phyloP scores from a whole-genome alignment of 2,888 invertebrate species.

The Nymphalis polychloros region DNA sequence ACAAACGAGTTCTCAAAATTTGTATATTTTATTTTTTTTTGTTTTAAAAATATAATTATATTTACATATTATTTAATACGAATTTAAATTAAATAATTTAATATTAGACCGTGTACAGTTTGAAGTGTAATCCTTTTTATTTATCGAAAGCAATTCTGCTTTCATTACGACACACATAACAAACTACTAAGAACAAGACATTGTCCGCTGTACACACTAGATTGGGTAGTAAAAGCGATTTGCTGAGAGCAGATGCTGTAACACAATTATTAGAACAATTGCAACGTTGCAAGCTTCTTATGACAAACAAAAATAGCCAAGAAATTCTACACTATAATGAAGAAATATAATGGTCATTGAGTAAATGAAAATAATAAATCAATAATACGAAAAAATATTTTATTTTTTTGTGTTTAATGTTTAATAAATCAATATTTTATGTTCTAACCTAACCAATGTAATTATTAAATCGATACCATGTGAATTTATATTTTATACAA shows the following conservation, averaged over 20 bases:
- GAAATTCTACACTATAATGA: neutral
- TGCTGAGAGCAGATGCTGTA: conserved; percentile 25
- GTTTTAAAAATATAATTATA: too few relatives aligned
- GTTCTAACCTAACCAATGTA: too few relatives aligned
- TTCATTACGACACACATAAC: neutral
- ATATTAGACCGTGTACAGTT: too few relatives aligned
- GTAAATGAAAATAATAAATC: conserved; percentile 1
- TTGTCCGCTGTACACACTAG: conserved; percentile 8
- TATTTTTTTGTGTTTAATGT: too few relatives aligned
- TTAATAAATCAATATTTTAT: too few relatives aligned
- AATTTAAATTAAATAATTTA: too few relatives aligned
- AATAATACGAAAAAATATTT: neutral
- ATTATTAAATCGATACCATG: too few relatives aligned
- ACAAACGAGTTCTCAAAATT: too few relatives aligned
- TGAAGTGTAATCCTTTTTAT: neutral
- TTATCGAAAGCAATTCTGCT: neutral
- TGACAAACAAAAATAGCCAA: conserved; percentile 7
- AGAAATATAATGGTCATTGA: neutral
- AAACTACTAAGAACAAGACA: conserved; percentile 11
- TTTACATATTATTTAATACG: too few relatives aligned
- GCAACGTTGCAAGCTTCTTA: conserved; percentile 16
- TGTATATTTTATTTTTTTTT: too few relatives aligned
- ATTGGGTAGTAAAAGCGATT: conserved; percentile 24
- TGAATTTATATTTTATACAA: too few relatives aligned
- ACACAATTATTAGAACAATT: conserved; percentile 27